These are phyloP conservation scores for Paracanthobrama guichenoti DNA, from an alignment of 2,113 vertebrate genomes.

Conservation along the genomic window DNA sequence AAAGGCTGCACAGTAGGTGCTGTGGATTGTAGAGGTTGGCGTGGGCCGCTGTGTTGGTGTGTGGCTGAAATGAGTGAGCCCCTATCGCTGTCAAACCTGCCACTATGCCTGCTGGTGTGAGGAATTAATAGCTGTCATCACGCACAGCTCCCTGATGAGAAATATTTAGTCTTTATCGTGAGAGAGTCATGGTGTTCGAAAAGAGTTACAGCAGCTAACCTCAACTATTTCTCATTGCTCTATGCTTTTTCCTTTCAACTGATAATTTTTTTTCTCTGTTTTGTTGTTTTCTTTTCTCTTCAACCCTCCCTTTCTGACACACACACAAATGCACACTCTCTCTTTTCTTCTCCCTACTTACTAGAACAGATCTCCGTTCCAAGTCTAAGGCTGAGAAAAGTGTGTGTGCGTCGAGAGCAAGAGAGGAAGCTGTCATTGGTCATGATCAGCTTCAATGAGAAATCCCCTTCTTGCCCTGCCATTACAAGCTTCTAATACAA, in stretches of 20 bases:
- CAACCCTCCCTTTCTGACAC: constrained; percentile 16
- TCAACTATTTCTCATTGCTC: constrained; percentile 25
- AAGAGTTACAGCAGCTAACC: constrained; percentile 58
- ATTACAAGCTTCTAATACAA: constrained; percentile 21
- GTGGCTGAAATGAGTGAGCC: constrained; percentile 46
- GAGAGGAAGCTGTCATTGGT: constrained; percentile 1
- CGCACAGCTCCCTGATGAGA: constrained; percentile 54
- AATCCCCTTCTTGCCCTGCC: constrained; percentile 25
- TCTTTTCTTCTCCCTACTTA: neutral
- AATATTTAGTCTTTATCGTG: constrained; percentile 69
- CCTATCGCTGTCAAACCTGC: constrained; percentile 44
- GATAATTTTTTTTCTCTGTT: neutral
- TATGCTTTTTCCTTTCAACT: neutral
- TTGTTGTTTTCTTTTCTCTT: constrained; percentile 51
- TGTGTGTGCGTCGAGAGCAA: neutral
- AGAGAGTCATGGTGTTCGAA: constrained; percentile 50
- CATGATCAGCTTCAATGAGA: constrained; percentile 9
- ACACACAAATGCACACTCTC: neutral
- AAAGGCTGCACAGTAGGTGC: neutral
- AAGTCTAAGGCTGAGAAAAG: constrained; percentile 36
- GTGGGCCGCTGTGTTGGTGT: constrained; percentile 24
- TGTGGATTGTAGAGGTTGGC: constrained; percentile 8
- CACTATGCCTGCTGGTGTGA: constrained; percentile 33
- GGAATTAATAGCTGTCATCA: constrained; percentile 61
- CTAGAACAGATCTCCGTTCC: constrained; percentile 15